Conservation (phyloP, 2,888 invertebrate species). For the Parochlus steinenii region DNA sequence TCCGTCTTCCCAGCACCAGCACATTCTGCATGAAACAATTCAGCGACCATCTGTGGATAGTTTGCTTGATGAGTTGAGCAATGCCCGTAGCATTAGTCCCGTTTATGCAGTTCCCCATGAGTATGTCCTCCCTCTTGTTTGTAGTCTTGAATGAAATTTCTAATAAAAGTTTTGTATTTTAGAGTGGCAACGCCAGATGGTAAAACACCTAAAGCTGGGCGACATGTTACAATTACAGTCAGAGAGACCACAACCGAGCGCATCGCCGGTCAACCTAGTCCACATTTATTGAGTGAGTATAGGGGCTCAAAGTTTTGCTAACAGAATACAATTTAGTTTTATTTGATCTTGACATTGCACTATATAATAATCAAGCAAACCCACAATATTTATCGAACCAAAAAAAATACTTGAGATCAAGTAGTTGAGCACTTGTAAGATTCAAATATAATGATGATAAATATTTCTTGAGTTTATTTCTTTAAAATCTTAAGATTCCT, state of each 20-base stretch:
- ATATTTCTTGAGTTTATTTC: no score
- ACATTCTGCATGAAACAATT: constrained; percentile 23
- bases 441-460: no score
- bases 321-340: no score
- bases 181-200: constrained; percentile 20
- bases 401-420: no score
- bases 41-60: constrained; percentile 74
- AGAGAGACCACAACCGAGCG: constrained; percentile 42
- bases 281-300: constrained; percentile 8
- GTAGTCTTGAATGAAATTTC: neutral
- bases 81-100: constrained; percentile 19
- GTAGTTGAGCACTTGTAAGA: no score
- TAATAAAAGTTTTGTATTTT: neutral
- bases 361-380: no score
- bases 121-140: constrained; percentile 30
- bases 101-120: constrained; percentile 55
- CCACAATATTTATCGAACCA: no score
- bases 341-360: no score
- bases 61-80: constrained; percentile 66
- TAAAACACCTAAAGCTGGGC: constrained; percentile 19
- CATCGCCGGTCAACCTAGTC: constrained; percentile 24
- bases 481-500: no score
- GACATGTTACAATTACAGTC: constrained; percentile 40
- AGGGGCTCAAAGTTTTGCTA: no score
- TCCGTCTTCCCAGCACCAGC: constrained; percentile 29